Percentiles rank a stretch among this genome's conserved stretches.
phyloP scores from a whole-genome alignment of 2,888 invertebrate genomes.

The Zygothrica quintamaculata region DNA sequence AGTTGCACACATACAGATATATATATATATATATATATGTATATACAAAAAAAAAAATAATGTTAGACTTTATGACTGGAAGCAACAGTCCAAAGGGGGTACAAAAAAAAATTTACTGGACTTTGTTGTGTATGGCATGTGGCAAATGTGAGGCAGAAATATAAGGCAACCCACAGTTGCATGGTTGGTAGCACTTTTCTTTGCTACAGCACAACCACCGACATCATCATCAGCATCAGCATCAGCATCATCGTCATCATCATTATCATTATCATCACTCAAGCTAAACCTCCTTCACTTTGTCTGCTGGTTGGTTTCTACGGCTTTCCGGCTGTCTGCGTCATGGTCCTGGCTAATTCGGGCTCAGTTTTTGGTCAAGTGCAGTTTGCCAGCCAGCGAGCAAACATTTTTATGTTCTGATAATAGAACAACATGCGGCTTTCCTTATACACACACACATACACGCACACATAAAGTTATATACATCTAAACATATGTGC shows the following conservation, averaged over 20 bases:
- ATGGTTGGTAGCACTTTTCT: slow-evolving; percentile 26
- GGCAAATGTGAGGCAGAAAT: neutral
- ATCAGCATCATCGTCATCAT: neutral
- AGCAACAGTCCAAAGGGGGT: slow-evolving; percentile 62
- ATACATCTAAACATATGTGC: slow-evolving; percentile 3
- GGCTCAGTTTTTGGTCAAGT: slow-evolving; percentile 68
- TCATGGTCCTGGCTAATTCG: slow-evolving; percentile 51
- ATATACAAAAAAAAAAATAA: slow-evolving; percentile 41
- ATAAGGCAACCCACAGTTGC: too few species aligned
- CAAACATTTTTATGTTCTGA: slow-evolving; percentile 65
- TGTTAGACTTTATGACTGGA: slow-evolving; percentile 71
- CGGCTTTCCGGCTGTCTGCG: slow-evolving; percentile 35
- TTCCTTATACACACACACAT: slow-evolving; percentile 13
- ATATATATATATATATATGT: slow-evolving; percentile 19
- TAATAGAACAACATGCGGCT: slow-evolving; percentile 71
- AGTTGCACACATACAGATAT: slow-evolving; percentile 41
- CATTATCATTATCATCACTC: neutral
- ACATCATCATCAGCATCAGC: too few species aligned
- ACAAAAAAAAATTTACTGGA: slow-evolving; percentile 10
- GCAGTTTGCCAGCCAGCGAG: slow-evolving; percentile 44
- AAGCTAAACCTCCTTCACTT: neutral
- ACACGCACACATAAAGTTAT: slow-evolving; percentile 13
- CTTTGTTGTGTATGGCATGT: neutral
- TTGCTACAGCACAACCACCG: too few species aligned
- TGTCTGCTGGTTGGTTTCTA: slow-evolving; percentile 24